These are phyloP conservation scores for Callionymus lyra DNA, from an alignment of 2,113 vertebrate genomes.

Conservation along the genomic window DNA sequence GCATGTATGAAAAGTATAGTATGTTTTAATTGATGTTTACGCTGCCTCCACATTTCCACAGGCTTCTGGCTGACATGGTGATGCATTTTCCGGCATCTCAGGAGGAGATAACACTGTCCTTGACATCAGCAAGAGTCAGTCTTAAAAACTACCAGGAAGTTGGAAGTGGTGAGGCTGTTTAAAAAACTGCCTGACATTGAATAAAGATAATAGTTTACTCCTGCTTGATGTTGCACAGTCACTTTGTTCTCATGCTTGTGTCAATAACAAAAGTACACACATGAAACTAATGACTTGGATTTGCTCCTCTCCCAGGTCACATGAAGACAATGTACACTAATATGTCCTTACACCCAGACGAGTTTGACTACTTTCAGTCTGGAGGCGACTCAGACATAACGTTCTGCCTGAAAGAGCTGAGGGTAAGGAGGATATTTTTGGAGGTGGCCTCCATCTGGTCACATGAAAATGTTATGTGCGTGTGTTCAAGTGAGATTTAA, in stretches of 20 bases:
- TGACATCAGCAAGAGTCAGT: conserved; percentile 69
- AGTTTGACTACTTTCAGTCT: conserved; percentile 86
- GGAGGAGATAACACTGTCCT: conserved; percentile 83
- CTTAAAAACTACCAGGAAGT: conserved; percentile 77
- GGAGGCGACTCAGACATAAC: conserved; percentile 81
- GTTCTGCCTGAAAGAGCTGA: conserved; percentile 90
- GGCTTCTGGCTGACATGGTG: conserved; percentile 69
- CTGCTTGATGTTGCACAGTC: too few species aligned
- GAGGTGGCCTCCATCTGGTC: conserved; percentile 20
- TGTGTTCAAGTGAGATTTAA: background rate
- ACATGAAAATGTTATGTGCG: conserved; percentile 29
- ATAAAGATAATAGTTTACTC: too few species aligned
- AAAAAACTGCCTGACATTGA: background rate
- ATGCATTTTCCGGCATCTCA: conserved; percentile 78
- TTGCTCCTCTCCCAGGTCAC: conserved; percentile 59
- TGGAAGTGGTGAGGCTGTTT: conserved; percentile 62
- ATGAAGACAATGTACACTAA: conserved; percentile 74
- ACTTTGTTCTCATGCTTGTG: too few species aligned
- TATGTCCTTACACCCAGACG: conserved; percentile 75
- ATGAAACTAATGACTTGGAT: conserved; percentile 2
- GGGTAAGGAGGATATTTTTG: conserved; percentile 68
- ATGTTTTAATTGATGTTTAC: background rate
- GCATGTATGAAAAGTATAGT: too few species aligned
- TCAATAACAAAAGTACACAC: too few species aligned
- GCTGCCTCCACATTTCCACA: conserved; percentile 19